Conservation (phyloP, 2,888 invertebrate species). For the Plutella xylostella region DNA sequence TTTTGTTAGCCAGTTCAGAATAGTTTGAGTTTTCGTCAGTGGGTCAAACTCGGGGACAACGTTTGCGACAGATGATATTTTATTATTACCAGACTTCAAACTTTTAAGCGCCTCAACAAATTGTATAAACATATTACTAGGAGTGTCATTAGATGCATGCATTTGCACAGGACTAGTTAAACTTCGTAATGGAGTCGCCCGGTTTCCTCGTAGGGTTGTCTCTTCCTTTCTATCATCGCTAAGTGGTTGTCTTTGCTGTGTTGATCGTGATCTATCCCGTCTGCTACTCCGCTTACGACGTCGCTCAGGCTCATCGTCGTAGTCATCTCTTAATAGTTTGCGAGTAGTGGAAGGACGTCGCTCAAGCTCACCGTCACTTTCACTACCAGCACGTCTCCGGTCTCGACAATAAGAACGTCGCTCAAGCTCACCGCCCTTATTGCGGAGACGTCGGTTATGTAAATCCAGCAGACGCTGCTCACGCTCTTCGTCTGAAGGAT, state of each 20-base stretch:
- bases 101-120: neutral
- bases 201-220: too few species aligned
- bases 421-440: conserved; percentile 4
- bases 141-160: too few species aligned
- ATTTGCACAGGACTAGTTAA: too few species aligned
- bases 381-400: neutral
- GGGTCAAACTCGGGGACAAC: conserved; percentile 16
- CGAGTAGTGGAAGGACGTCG: neutral
- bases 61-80: conserved; percentile 4
- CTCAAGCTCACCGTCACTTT: conserved; percentile 6
- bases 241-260: too few species aligned
- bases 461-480: neutral
- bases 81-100: neutral
- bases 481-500: neutral
- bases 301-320: neutral
- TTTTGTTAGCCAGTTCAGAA: conserved; percentile 11
- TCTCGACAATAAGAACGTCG: neutral
- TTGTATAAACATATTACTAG: neutral
- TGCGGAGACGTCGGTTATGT: neutral
- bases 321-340: neutral
- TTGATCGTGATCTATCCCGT: too few species aligned
- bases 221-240: too few species aligned
- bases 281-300: too few species aligned
- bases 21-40: conserved; percentile 7
- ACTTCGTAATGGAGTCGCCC: too few species aligned